Conservation (phyloP, 2,888 invertebrate genomes). For the Brachylomia viminalis region DNA sequence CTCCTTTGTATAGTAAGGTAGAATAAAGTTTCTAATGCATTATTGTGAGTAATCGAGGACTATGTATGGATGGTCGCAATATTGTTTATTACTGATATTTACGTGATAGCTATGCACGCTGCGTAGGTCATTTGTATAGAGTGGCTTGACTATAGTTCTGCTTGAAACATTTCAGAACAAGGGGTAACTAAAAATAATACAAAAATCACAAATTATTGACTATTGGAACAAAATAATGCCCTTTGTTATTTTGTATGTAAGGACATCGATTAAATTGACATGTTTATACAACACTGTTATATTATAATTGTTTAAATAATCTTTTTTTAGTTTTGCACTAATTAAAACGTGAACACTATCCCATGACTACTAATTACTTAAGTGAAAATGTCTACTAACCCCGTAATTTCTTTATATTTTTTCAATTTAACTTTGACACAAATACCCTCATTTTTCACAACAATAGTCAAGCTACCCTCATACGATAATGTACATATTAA, state of each 20-base stretch:
- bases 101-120: slow-evolving; percentile 74
- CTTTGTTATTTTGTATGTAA: slow-evolving; percentile 40
- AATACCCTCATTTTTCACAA: slow-evolving; percentile 14
- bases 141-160: slow-evolving; percentile 67
- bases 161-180: slow-evolving; percentile 11
- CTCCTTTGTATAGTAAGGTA: slow-evolving; percentile 84
- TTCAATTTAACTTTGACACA: background rate
- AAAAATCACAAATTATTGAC: slow-evolving; percentile 1
- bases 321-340: slow-evolving; percentile 17
- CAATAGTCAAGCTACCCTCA: slow-evolving; percentile 67
- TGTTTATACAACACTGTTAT: slow-evolving; percentile 24
- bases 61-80: slow-evolving; percentile 67
- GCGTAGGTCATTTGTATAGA: slow-evolving; percentile 66
- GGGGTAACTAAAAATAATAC: slow-evolving; percentile 5
- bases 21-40: slow-evolving; percentile 80
- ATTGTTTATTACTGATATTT: slow-evolving; percentile 69
- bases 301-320: background rate
- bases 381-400: slow-evolving; percentile 14
- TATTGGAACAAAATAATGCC: background rate
- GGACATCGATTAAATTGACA: slow-evolving; percentile 45
- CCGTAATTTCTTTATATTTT: background rate
- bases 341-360: slow-evolving; percentile 12
- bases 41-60: slow-evolving; percentile 77
- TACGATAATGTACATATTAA: slow-evolving; percentile 77
- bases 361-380: slow-evolving; percentile 7